Conservation (phyloP, 2,797 vertebrate species). For the Falco columbarius region DNA sequence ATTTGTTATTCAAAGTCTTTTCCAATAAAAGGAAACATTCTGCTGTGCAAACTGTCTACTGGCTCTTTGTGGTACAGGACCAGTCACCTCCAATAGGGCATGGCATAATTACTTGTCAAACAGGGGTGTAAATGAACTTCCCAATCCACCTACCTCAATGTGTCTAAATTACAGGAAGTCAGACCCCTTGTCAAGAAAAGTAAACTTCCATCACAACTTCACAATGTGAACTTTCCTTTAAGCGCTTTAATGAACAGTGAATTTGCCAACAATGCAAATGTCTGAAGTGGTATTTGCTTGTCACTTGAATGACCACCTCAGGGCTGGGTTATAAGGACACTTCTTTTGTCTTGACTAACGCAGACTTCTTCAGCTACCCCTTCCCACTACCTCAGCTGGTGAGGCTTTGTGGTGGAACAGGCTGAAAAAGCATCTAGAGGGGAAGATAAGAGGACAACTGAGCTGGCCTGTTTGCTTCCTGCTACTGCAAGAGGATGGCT, state of each 20-base stretch:
- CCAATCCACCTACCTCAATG: not conserved
- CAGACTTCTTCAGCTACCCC: not conserved
- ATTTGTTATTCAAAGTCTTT: not conserved
- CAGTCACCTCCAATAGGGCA: not conserved
- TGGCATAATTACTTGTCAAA: not conserved
- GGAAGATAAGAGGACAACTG: not conserved
- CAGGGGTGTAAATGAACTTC: not conserved
- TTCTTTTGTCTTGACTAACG: not conserved
- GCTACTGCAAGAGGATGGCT: not conserved
- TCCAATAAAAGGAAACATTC: not conserved
- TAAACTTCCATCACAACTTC: not conserved
- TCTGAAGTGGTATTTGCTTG: not conserved
- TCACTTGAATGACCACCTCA: not conserved
- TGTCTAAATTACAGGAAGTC: not conserved
- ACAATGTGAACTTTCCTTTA: not conserved
- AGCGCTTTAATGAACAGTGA: not conserved
- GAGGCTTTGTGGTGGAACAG: not conserved
- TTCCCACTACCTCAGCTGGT: not conserved
- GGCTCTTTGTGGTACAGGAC: not conserved
- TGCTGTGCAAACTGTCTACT: not conserved
- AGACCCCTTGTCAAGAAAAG: not conserved
- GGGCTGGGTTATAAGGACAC: not conserved
- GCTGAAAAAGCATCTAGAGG: not conserved
- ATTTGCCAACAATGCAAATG: not conserved
- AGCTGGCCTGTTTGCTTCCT: not conserved